Percentiles rank a stretch among this genome's conserved stretches.
These are phyloP conservation scores for Acleris cristana DNA, from an alignment of 2,888 invertebrate genomes.

Conservation along the genomic window DNA sequence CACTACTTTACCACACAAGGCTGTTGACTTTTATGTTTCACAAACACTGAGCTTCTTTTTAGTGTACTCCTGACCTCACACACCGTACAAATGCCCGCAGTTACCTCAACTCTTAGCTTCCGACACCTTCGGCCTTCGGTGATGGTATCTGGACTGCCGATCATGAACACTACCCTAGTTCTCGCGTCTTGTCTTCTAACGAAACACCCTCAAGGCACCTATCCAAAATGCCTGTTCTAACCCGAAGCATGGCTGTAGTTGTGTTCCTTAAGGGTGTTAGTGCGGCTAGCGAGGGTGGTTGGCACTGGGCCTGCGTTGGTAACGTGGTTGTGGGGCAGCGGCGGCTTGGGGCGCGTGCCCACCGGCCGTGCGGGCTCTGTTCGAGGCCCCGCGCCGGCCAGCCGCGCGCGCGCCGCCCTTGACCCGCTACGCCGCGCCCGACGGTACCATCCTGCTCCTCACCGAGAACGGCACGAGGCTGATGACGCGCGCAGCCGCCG, in stretches of 20 bases:
- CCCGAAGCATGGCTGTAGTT: constrained; percentile 15
- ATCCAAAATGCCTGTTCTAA: not conserved
- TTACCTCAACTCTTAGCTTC: constrained; percentile 83
- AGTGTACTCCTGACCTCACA: constrained; percentile 82
- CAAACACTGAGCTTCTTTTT: constrained; percentile 82
- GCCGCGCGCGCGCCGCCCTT: constrained; percentile 77
- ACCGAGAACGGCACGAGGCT: constrained; percentile 86
- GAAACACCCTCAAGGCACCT: constrained; percentile 71
- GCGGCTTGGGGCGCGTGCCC: constrained; percentile 78
- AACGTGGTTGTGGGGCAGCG: constrained; percentile 82
- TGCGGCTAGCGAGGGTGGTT: constrained; percentile 68
- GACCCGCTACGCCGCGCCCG: constrained; percentile 85
- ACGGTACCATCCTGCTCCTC: constrained; percentile 86
- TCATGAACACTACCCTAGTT: constrained; percentile 71
- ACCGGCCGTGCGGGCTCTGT: constrained; percentile 82
- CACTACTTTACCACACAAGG: constrained; percentile 82
- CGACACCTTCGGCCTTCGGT: constrained; percentile 79
- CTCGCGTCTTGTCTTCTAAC: constrained; percentile 57
- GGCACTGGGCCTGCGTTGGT: constrained; percentile 61
- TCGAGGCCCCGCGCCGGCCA: constrained; percentile 74
- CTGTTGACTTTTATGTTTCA: constrained; percentile 81
- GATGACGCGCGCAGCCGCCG: constrained; percentile 81
- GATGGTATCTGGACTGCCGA: constrained; percentile 65
- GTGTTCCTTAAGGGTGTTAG: constrained; percentile 70
- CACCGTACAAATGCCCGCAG: constrained; percentile 84